These are phyloP conservation scores for Oligia latruncula DNA, from an alignment of 2,888 invertebrate genomes.

Conservation along the genomic window DNA sequence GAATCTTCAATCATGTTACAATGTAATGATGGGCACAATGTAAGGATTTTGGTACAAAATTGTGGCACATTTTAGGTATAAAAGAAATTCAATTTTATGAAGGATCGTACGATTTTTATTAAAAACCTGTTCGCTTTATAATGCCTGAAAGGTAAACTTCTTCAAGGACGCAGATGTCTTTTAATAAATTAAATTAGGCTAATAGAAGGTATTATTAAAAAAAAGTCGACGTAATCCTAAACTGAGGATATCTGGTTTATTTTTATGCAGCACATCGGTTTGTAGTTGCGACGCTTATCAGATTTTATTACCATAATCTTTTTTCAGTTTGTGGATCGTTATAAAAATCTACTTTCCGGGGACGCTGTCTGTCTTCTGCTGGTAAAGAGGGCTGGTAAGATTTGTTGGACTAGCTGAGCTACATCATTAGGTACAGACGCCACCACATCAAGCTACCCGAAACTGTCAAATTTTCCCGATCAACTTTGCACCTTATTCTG, in stretches of 20 bases:
- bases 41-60: conserved; percentile 41
- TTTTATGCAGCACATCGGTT: not conserved
- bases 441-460: too few species aligned
- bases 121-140: conserved; percentile 25
- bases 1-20: conserved; percentile 60
- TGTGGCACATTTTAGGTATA: conserved; percentile 31
- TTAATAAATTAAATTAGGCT: not conserved
- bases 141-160: not conserved
- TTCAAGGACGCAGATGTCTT: not conserved
- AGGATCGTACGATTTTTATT: conserved; percentile 15
- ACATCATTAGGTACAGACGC: too few species aligned
- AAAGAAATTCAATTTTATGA: conserved; percentile 24
- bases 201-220: not conserved
- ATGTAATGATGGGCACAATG: conserved; percentile 28
- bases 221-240: not conserved
- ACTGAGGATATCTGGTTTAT: not conserved
- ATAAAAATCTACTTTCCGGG: not conserved
- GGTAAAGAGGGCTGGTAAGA: not conserved
- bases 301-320: not conserved
- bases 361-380: too few species aligned
- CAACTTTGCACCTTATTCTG: too few species aligned
- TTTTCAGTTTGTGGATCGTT: not conserved
- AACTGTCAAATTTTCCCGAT: too few species aligned
- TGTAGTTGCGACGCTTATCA: not conserved
- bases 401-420: not conserved